Percentiles rank a stretch among this genome's conserved stretches.
Evolutionary conservation across 2,888 invertebrate species (phyloP).

Genomic region (Sarcophaga subvicina): DNA sequence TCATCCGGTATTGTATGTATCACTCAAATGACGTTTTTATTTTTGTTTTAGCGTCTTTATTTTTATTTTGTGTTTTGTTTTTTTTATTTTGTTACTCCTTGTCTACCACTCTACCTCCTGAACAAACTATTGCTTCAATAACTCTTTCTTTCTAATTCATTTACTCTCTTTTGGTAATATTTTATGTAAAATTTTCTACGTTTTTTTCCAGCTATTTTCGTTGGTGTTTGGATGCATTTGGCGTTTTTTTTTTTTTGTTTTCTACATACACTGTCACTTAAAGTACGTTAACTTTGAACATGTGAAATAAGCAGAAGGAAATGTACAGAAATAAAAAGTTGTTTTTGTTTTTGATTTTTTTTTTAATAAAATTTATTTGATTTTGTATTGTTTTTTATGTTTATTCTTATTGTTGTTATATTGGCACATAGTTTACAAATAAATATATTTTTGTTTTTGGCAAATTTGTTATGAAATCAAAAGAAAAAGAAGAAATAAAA

Average conservation of each 20-base stretch:
- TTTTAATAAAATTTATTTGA: slow-evolving; percentile 52
- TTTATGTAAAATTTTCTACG: slow-evolving; percentile 52
- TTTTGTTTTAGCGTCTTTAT: not conserved
- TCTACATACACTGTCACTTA: slow-evolving; percentile 35
- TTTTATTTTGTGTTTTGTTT: not conserved
- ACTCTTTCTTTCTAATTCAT: slow-evolving; percentile 24
- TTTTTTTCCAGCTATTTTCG: slow-evolving; percentile 14
- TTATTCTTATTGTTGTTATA: slow-evolving; percentile 26
- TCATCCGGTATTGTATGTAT: slow-evolving; percentile 67
- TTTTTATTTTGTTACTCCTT: not conserved
- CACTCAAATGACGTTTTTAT: slow-evolving; percentile 64
- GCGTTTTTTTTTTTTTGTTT: slow-evolving; percentile 39
- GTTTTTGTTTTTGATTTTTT: slow-evolving; percentile 1
- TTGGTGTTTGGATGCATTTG: slow-evolving; percentile 5
- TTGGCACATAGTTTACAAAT: slow-evolving; percentile 16
- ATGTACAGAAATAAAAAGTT: slow-evolving; percentile 62
- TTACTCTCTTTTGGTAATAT: slow-evolving; percentile 49
- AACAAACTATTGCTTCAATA: not conserved
- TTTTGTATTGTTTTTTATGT: slow-evolving; percentile 15
- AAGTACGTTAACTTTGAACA: slow-evolving; percentile 34
- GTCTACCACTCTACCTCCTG: not conserved
- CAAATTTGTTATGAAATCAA: slow-evolving; percentile 58
- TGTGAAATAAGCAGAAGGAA: slow-evolving; percentile 48
- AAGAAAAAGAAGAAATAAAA: slow-evolving; percentile 29
- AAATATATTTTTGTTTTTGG: slow-evolving; percentile 30